Evolutionary conservation across 2,113 vertebrate species (phyloP).

Genomic region (Polypterus bichir): DNA sequence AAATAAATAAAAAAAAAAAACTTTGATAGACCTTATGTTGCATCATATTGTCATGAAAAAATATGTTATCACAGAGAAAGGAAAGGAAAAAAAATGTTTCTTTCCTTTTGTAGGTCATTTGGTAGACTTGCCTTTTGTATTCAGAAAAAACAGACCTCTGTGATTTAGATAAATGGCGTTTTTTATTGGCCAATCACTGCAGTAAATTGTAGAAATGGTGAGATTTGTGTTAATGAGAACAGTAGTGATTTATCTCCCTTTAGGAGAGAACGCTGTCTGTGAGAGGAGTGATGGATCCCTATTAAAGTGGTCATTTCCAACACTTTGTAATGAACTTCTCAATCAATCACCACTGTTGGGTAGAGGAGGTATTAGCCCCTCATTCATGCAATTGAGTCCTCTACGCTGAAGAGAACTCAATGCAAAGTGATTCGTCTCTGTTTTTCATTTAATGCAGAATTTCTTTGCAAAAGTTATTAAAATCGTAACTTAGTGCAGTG

Average conservation of each 20-base stretch:
- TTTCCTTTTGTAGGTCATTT: not conserved
- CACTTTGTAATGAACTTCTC: slow-evolving; percentile 47
- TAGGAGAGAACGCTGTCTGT: slow-evolving; percentile 42
- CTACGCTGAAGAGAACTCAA: not conserved
- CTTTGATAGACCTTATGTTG: too few species aligned
- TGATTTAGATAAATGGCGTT: slow-evolving; percentile 17
- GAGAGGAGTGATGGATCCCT: slow-evolving; percentile 45
- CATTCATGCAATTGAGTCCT: not conserved
- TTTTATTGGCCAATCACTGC: slow-evolving; percentile 16
- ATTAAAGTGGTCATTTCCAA: slow-evolving; percentile 44
- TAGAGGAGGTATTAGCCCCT: slow-evolving; percentile 6
- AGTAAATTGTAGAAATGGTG: slow-evolving; percentile 12
- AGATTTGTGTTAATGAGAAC: slow-evolving; percentile 32
- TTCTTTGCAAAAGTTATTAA: too few species aligned
- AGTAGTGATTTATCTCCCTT: slow-evolving; percentile 45
- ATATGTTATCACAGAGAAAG: too few species aligned
- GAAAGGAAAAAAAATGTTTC: not conserved
- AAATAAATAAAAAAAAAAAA: not conserved
- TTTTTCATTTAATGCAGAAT: too few species aligned
- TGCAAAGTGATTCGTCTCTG: not conserved
- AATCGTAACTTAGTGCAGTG: too few species aligned
- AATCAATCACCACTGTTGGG: slow-evolving; percentile 31
- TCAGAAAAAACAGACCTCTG: not conserved
- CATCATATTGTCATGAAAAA: too few species aligned
- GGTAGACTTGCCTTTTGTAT: slow-evolving; percentile 1